Conservation (phyloP, 2,888 invertebrate species). For the Zootermopsis nevadensis region DNA sequence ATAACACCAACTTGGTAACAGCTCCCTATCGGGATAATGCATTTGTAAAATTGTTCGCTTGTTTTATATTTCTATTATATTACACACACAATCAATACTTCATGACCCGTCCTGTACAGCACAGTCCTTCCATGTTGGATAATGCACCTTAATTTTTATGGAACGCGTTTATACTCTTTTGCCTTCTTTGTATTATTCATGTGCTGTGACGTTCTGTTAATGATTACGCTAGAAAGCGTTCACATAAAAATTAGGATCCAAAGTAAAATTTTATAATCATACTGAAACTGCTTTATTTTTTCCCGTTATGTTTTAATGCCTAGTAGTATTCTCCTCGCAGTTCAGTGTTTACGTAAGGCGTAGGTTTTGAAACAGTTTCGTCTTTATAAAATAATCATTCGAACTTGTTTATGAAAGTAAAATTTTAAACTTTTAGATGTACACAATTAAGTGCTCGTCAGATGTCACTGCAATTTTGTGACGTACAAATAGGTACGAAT, state of each 20-base stretch:
- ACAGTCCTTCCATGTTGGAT: slow-evolving; percentile 50
- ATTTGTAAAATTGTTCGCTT: slow-evolving; percentile 30
- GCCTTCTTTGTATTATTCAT: slow-evolving; percentile 35
- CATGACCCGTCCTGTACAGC: slow-evolving; percentile 49
- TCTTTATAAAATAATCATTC: too few relatives aligned
- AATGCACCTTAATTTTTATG: slow-evolving; percentile 29
- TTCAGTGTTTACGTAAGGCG: too few relatives aligned
- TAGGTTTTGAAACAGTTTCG: too few relatives aligned
- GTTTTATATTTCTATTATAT: slow-evolving; percentile 31
- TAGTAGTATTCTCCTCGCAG: too few relatives aligned
- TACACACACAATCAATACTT: slow-evolving; percentile 34
- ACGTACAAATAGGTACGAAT: too few relatives aligned
- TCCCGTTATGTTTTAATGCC: too few relatives aligned
- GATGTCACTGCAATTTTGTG: too few relatives aligned
- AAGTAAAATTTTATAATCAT: background rate
- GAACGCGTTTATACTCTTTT: slow-evolving; percentile 25
- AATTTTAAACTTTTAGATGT: too few relatives aligned
- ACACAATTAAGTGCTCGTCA: too few relatives aligned
- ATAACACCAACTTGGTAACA: slow-evolving; percentile 21
- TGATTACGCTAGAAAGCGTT: background rate
- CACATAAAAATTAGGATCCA: background rate
- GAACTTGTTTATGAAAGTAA: too few relatives aligned
- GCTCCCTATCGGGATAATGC: slow-evolving; percentile 4
- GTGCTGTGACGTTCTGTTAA: slow-evolving; percentile 34
- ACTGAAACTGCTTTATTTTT: too few relatives aligned